These are phyloP conservation scores for Mesoclemmys tuberculata DNA, from an alignment of 2,113 vertebrate genomes.

Conservation along the genomic window DNA sequence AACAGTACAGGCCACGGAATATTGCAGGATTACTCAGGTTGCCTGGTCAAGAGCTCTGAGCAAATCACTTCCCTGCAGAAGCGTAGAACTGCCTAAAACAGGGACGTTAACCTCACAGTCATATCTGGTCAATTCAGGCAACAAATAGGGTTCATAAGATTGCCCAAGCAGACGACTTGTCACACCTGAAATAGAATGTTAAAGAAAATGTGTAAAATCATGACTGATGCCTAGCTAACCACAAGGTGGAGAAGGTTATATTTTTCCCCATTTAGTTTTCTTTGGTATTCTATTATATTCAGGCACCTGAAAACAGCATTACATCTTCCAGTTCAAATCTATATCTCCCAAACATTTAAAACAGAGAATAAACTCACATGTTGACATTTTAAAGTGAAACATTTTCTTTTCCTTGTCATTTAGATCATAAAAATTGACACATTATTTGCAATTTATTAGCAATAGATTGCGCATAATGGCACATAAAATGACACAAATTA, in stretches of 20 bases:
- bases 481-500: no score
- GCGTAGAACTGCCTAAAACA: constrained; percentile 88
- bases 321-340: background rate
- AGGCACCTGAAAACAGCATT: background rate
- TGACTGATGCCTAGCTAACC: background rate
- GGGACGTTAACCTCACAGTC: constrained; percentile 99
- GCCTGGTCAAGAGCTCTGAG: constrained; percentile 95
- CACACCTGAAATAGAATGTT: constrained; percentile 80
- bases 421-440: no score
- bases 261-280: background rate
- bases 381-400: background rate
- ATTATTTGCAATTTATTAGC: no score
- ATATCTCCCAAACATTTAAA: background rate
- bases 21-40: constrained; percentile 75
- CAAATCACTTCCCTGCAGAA: constrained; percentile 95
- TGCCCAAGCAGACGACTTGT: constrained; percentile 89
- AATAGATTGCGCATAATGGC: no score
- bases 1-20: constrained; percentile 32
- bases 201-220: rapidly evolving
- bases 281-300: background rate
- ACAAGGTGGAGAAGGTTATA: no score
- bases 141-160: constrained; percentile 86
- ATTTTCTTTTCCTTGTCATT: background rate
- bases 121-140: constrained; percentile 95
- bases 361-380: background rate